phyloP scores from a whole-genome alignment of 2,888 invertebrate species.

The Celastrina argiolus region DNA sequence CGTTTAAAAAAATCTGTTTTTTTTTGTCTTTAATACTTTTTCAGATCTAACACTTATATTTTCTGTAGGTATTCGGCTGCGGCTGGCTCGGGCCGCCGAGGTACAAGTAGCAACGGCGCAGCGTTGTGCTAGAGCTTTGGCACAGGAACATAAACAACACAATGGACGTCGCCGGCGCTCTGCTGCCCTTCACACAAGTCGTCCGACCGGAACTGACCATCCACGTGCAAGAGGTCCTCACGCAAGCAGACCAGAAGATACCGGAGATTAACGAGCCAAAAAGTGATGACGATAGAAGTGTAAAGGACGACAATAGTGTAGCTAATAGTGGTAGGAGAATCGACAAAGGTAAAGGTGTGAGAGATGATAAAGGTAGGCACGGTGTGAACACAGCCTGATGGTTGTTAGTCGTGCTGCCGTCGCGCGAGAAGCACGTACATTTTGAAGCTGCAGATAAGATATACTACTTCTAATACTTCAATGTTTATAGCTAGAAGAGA shows the following conservation, averaged over 20 bases:
- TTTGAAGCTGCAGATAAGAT: constrained; percentile 65
- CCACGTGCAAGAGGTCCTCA: constrained; percentile 67
- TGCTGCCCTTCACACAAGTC: constrained; percentile 67
- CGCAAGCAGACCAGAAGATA: constrained; percentile 58
- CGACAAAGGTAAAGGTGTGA: constrained; percentile 16
- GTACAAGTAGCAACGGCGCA: constrained; percentile 81
- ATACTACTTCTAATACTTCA: constrained; percentile 54
- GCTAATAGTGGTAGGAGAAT: constrained; percentile 35
- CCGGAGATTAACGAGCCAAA: constrained; percentile 63
- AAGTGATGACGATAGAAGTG: constrained; percentile 36
- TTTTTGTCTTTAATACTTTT: too few relatives aligned
- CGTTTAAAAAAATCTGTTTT: too few relatives aligned
- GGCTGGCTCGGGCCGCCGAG: constrained; percentile 81
- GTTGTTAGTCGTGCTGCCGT: constrained; percentile 64
- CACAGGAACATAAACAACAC: constrained; percentile 76
- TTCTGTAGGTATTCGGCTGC: constrained; percentile 80
- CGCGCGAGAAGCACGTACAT: constrained; percentile 69
- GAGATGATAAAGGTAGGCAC: constrained; percentile 38
- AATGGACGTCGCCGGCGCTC: constrained; percentile 72
- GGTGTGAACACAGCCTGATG: constrained; percentile 56
- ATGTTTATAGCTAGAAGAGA: not conserved
- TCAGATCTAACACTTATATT: not conserved
- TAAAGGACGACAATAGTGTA: constrained; percentile 26
- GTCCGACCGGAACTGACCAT: constrained; percentile 67
- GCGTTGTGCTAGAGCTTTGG: constrained; percentile 76